Evolutionary conservation across 2,888 invertebrate species (phyloP), one percentile per base, ranked within the genome.

Genomic region (Nomada ruficornis): DNA sequence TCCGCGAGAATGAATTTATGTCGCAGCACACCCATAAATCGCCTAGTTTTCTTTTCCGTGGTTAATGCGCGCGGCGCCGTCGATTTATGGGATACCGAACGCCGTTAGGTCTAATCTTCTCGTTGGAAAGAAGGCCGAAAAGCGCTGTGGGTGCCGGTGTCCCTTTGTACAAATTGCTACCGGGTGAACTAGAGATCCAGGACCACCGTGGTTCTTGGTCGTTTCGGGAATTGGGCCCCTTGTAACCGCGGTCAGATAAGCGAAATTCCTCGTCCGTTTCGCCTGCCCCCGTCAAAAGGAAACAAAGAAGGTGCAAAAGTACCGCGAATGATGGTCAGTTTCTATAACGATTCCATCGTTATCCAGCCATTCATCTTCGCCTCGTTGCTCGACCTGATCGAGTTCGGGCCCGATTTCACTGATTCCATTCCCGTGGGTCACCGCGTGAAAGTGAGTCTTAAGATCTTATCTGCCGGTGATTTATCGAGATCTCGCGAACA

Each of bases 1-100:
- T 87, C 85, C 87, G 80, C 86, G 73, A 84, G 75, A 64, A 73
- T 67, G 82, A 84, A 86, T 86, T 86, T 86, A 86, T 78, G 65
- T 68, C 29, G 60, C n/a, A 29, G 60, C 64, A 70, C 23, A 59
- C 23, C 70, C 81, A 79, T 86, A 85, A 86, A 86, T 86, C 77
- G 71, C 44, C 76, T 78, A 67, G 74, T 83, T 77, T 71, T 62
- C 62, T 69, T 76, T 60, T 52, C 26, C 60, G 11, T 52, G 57
- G 75, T 77, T 85, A 83, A 85, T 85, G 78, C 67, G 76, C 64
- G 69, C 67, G 74, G 54, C 77, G 64, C 67, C 29, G 74, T 29
- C 72, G 74, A 86, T 86, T 86, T 86, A 86, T 75, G 82, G 67
- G 72, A 69, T 80, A 77, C 75, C 76, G 60, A 80, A 75, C 69